Conservation (phyloP, 2,113 vertebrate genomes). For the Raja brachyura region DNA sequence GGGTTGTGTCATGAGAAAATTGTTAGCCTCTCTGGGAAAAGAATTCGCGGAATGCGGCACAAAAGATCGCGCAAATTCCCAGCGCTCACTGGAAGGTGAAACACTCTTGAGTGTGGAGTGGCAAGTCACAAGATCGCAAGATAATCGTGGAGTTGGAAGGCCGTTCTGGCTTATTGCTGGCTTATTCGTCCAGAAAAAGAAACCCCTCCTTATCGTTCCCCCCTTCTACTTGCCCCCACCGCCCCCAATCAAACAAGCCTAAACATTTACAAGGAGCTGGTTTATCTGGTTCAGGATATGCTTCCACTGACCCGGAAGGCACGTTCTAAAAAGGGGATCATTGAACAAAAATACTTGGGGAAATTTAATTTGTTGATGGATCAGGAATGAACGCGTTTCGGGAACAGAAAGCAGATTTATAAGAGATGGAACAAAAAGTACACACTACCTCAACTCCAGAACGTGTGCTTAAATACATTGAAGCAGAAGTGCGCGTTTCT, state of each 20-base stretch:
- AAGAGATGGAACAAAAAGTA: background rate
- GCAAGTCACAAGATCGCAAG: background rate
- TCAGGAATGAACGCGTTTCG: background rate
- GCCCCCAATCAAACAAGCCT: background rate
- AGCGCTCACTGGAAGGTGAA: background rate
- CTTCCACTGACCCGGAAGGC: background rate
- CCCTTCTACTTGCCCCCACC: background rate
- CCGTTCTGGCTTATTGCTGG: background rate
- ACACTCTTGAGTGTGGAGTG: background rate
- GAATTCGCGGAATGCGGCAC: constrained; percentile 33
- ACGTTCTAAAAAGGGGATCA: background rate
- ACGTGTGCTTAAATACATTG: background rate
- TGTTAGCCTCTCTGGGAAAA: background rate
- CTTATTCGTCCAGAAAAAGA: background rate
- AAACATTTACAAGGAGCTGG: background rate
- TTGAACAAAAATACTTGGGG: too few relatives aligned
- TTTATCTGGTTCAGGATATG: background rate
- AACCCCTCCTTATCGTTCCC: background rate
- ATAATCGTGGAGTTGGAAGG: background rate
- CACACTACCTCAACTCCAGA: too few relatives aligned
- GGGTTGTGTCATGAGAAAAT: constrained; percentile 25
- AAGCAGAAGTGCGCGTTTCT: background rate
- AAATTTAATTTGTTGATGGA: background rate
- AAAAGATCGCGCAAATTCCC: background rate
- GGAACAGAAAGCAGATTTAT: background rate